Percentiles rank a stretch among this genome's conserved stretches.
phyloP scores from a whole-genome alignment of 1,140 invertebrate genomes.

The Neomicropteryx cornuta region DNA sequence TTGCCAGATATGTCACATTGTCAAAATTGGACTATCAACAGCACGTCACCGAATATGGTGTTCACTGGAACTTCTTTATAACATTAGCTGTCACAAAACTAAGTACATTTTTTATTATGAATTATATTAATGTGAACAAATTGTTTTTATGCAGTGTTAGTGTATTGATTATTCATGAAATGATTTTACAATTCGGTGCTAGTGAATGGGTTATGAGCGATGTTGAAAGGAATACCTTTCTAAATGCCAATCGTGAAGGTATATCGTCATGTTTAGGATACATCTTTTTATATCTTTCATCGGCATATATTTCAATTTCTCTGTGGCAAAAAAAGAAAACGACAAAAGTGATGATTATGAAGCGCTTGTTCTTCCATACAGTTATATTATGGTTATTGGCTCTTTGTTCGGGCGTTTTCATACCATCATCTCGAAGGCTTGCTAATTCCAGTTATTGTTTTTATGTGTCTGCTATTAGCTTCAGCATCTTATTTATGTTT shows the following conservation, averaged over 20 bases:
- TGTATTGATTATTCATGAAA: conserved; percentile 58
- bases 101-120: conserved; percentile 47
- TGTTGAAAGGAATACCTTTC: conserved; percentile 42
- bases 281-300: conserved; percentile 67
- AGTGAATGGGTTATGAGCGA: conserved; percentile 62
- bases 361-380: conserved; percentile 27
- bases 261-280: conserved; percentile 76
- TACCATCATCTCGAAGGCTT: conserved; percentile 52
- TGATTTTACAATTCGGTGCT: conserved; percentile 48
- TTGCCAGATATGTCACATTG: conserved; percentile 52
- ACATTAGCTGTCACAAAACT: conserved; percentile 79
- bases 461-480: conserved; percentile 57
- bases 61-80: conserved; percentile 97
- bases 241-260: conserved; percentile 84
- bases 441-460: conserved; percentile 67
- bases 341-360: conserved; percentile 18
- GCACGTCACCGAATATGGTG: conserved; percentile 84
- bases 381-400: conserved; percentile 34
- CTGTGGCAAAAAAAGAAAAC: no score
- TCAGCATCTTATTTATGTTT: conserved; percentile 39
- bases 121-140: conserved; percentile 30
- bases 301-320: conserved; percentile 54
- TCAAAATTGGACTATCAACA: conserved; percentile 69
- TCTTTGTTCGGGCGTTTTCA: conserved; percentile 35
- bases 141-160: conserved; percentile 36